These are phyloP conservation scores for Drosophila eugracilis DNA, from an alignment of 1,140 invertebrate species.

Conservation along the genomic window DNA sequence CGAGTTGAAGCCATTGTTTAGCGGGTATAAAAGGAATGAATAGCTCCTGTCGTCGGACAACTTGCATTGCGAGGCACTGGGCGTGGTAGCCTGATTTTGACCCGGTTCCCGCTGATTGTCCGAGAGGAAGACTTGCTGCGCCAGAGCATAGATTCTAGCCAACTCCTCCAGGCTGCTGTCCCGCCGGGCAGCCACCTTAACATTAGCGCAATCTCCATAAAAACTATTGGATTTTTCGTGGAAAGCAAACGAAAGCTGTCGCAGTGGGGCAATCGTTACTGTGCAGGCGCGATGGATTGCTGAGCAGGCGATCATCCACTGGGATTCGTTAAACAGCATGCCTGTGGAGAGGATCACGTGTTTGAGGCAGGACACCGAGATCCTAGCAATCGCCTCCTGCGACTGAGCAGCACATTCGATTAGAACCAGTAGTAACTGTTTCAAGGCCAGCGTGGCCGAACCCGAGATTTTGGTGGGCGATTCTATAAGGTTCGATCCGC, in stretches of 20 bases:
- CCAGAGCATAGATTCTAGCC: slow-evolving; percentile 92
- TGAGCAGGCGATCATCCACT: slow-evolving; percentile 94
- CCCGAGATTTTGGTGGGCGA: slow-evolving; percentile 81
- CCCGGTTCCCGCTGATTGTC: slow-evolving; percentile 85
- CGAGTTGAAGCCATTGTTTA: slow-evolving; percentile 89
- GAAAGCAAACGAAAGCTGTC: slow-evolving; percentile 94
- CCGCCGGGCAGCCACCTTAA: slow-evolving; percentile 95
- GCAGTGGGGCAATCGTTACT: slow-evolving; percentile 92
- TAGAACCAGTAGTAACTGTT: slow-evolving; percentile 94
- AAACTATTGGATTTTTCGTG: slow-evolving; percentile 95
- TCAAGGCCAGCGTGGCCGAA: slow-evolving; percentile 91
- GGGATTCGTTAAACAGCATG: slow-evolving; percentile 90
- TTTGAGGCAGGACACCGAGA: slow-evolving; percentile 96
- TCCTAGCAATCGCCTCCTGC: slow-evolving; percentile 93
- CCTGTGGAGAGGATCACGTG: slow-evolving; percentile 94
- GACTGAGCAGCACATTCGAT: slow-evolving; percentile 96
- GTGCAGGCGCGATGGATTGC: slow-evolving; percentile 92
- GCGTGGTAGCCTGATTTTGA: slow-evolving; percentile 37
- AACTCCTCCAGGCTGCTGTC: slow-evolving; percentile 93
- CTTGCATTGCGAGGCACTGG: slow-evolving; percentile 51
- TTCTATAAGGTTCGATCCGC: slow-evolving; percentile 55
- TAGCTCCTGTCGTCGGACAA: slow-evolving; percentile 92
- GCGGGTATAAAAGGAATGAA: slow-evolving; percentile 94
- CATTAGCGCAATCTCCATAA: slow-evolving; percentile 95
- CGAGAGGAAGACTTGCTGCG: slow-evolving; percentile 91